Base-by-base conservation (phyloP, 2,797 vertebrate genomes). In the Buceros bicornis region DNA sequence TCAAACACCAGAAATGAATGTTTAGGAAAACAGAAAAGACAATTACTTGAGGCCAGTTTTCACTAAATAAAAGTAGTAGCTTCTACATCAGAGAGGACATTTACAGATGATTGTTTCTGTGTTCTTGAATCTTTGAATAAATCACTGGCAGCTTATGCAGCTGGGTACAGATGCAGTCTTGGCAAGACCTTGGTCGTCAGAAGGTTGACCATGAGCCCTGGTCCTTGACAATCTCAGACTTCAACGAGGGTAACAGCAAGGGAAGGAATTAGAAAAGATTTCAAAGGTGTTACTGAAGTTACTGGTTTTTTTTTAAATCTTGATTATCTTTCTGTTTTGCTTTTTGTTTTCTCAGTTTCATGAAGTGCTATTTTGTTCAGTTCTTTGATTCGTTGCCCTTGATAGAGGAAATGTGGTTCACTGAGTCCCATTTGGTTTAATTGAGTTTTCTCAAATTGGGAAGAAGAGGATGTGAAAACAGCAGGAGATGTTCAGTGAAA, bases 11-110 rank as follows among this genome's bases (percentile, higher is more conserved):
- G 82, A 88, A 95, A 91, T 26, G 50, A 85, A 40, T 94, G 92
- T 95, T 96, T 90, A 72, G 50, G 95, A 97, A 95, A 91, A 94
- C 86, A 93, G 86, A 90, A 92, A 85, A 88, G 62, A 95, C 48
- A 22, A 62, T 87, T 69, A 93, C 66, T 78, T n/a, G 42, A 91
- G 58, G 33, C 37, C 16, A 65, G 11, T 71, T 94, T 89, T 58
- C 89, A 82, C 67, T 80, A 90, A 93, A 82, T 85, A 89, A 65
- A 90, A 93, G 51, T 43, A 80, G 58, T 61, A 40, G 8, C 35
- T 76, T 82, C 58, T 83, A 1, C 14, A 22, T 65, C 71, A 72
- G 81, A 60, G 48, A 57, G 42, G 67, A 56, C 0, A 0, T 73
- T 78, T 76, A 51, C 37, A 67, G 20, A n/a, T 73, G 57, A 29